Conservation (phyloP, 2,888 invertebrate genomes). For the Hyposoter dolosus region DNA sequence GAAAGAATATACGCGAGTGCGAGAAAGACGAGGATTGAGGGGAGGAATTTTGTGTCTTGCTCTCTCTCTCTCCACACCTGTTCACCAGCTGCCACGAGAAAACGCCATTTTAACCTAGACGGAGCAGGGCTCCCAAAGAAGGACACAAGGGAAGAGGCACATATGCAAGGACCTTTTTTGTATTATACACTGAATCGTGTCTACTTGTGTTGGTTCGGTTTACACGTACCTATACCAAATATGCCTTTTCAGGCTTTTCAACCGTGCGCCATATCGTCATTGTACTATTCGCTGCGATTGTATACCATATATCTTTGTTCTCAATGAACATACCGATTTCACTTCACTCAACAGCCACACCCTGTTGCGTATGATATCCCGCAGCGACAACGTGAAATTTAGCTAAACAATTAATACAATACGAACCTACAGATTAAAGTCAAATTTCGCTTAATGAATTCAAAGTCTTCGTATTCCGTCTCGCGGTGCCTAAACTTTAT, state of each 20-base stretch:
- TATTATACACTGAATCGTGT: slow-evolving; percentile 23
- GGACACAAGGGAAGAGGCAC: neutral
- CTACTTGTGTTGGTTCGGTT: neutral
- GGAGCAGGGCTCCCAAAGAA: slow-evolving; percentile 60
- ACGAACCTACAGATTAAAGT: slow-evolving; percentile 56
- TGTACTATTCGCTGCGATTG: slow-evolving; percentile 30
- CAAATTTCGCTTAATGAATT: slow-evolving; percentile 66
- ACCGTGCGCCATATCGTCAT: slow-evolving; percentile 28
- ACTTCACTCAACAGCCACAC: slow-evolving; percentile 72
- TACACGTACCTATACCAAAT: slow-evolving; percentile 15
- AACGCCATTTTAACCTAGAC: slow-evolving; percentile 74
- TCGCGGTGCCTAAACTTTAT: neutral
- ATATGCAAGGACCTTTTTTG: slow-evolving; percentile 26
- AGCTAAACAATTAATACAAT: slow-evolving; percentile 70
- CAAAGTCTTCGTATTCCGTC: slow-evolving; percentile 19
- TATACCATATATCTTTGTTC: slow-evolving; percentile 37
- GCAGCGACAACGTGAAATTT: slow-evolving; percentile 60
- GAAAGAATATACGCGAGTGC: neutral
- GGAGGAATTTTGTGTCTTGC: slow-evolving; percentile 40
- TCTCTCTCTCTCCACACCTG: slow-evolving; percentile 78
- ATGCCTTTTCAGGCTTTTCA: slow-evolving; percentile 3
- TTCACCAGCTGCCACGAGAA: slow-evolving; percentile 82
- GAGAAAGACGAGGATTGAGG: neutral
- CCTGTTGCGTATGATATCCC: slow-evolving; percentile 70
- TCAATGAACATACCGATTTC: slow-evolving; percentile 67